A percentile compares a stretch with the other conserved stretches of the same genome.
These are phyloP conservation scores for Heliocidaris tuberculata DNA, from an alignment of 35 echinoderm and acorn worm genomes.

Conservation along the genomic window DNA sequence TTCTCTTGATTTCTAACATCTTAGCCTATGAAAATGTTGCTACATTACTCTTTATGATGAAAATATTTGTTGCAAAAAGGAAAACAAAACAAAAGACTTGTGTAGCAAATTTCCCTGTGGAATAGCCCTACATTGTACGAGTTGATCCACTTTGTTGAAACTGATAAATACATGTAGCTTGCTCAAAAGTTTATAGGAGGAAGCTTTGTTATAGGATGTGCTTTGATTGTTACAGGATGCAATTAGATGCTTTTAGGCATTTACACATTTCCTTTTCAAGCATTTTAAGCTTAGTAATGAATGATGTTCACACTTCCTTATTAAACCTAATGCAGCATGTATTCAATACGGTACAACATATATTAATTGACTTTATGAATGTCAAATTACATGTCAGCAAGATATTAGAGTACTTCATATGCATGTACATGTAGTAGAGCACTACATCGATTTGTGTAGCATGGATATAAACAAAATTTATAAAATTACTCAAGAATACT, in stretches of 20 bases:
- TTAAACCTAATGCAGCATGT: too few species aligned
- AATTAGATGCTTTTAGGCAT: not conserved
- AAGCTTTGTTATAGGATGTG: not conserved
- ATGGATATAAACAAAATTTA: too few species aligned
- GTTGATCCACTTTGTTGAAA: not conserved
- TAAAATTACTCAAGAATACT: too few species aligned
- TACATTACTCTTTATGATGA: not conserved
- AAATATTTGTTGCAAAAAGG: not conserved
- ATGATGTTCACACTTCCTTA: not conserved
- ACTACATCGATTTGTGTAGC: too few species aligned
- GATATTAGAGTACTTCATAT: too few species aligned
- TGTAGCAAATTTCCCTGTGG: not conserved
- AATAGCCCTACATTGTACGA: not conserved
- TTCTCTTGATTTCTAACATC: not conserved
- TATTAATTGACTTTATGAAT: too few species aligned
- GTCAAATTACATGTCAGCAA: too few species aligned
- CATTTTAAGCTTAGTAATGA: not conserved
- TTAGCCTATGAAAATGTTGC: not conserved
- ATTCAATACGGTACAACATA: too few species aligned
- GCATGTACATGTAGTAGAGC: too few species aligned
- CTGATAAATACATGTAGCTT: not conserved
- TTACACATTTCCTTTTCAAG: not conserved
- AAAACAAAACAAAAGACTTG: not conserved
- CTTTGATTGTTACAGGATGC: not conserved
- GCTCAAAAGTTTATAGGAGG: not conserved